Percentiles rank a stretch among this genome's conserved stretches.
These are phyloP conservation scores for Gadopsis bispinosus DNA, from an alignment of 2,797 vertebrate genomes.

Conservation along the genomic window DNA sequence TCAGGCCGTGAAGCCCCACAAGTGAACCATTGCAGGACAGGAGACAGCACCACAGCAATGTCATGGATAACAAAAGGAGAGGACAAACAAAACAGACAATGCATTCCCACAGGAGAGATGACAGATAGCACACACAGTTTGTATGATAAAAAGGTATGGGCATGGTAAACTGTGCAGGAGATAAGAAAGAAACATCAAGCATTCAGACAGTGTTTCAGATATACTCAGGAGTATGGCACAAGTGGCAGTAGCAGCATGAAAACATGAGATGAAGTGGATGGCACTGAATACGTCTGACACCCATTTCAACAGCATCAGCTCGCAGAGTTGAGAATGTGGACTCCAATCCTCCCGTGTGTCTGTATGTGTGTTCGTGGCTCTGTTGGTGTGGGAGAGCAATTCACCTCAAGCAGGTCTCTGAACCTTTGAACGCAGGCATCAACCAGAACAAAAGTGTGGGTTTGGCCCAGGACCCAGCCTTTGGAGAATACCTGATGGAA, in stretches of 20 bases:
- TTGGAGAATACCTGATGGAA: conserved; percentile 77
- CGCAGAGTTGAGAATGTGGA: conserved; percentile 24
- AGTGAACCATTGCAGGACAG: neutral
- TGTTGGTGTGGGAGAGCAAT: conserved; percentile 49
- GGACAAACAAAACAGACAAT: conserved; percentile 24
- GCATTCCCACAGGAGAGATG: conserved; percentile 35
- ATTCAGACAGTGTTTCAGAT: conserved; percentile 40
- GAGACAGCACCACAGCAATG: conserved; percentile 18
- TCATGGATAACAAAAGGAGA: conserved; percentile 28
- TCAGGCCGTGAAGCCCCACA: neutral
- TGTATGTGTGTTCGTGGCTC: conserved; percentile 7
- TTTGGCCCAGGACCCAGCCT: conserved; percentile 83
- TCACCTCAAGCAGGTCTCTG: conserved; percentile 85
- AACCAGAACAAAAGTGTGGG: conserved; percentile 84
- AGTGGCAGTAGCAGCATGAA: conserved; percentile 51
- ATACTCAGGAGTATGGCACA: conserved; percentile 45
- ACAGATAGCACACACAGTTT: conserved; percentile 37
- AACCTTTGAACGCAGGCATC: conserved; percentile 87
- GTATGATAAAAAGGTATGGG: conserved; percentile 31
- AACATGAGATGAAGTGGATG: conserved; percentile 52
- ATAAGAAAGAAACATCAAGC: conserved; percentile 22
- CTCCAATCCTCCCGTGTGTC: neutral
- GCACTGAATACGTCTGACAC: conserved; percentile 38
- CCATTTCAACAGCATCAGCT: conserved; percentile 48
- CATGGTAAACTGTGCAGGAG: conserved; percentile 17